A percentile compares a stretch with the other conserved stretches of the same genome.
These are phyloP conservation scores for Chromis chromis DNA, from an alignment of 2,797 vertebrate genomes.

Conservation along the genomic window DNA sequence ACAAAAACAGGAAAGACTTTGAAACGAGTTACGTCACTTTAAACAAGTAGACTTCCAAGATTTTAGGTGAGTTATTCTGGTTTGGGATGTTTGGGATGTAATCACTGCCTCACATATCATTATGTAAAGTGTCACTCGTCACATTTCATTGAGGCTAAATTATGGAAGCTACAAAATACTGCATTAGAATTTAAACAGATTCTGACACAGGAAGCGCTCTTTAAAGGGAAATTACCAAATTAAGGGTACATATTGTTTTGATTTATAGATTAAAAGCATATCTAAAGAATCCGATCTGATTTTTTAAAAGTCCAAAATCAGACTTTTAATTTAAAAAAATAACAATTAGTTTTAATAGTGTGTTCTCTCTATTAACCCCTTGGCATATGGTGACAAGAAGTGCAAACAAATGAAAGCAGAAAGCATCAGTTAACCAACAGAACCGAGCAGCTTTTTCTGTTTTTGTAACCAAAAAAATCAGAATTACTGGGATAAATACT, in stretches of 20 bases:
- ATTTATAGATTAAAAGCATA: neutral
- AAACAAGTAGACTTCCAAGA: neutral
- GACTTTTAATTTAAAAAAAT: neutral
- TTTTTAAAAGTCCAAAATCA: neutral
- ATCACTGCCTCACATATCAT: conserved; percentile 5
- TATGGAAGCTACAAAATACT: neutral
- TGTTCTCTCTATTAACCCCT: too few species aligned
- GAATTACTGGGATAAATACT: conserved; percentile 54
- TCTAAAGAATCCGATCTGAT: too few species aligned
- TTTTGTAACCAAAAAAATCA: neutral
- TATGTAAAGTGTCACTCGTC: conserved; percentile 26
- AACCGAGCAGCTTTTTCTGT: neutral
- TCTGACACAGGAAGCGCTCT: conserved; percentile 3
- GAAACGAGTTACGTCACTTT: neutral
- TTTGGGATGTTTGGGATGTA: neutral
- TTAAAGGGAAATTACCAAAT: conserved; percentile 8
- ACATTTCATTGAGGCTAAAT: neutral
- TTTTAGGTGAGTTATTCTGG: neutral
- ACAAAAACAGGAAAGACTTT: neutral
- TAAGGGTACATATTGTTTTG: neutral
- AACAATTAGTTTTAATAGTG: neutral
- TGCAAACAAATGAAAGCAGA: neutral
- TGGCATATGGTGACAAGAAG: too few species aligned
- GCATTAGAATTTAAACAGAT: neutral
- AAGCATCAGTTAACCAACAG: neutral